Conservation (phyloP, 2,888 invertebrate genomes). For the Morpho deidamia region DNA sequence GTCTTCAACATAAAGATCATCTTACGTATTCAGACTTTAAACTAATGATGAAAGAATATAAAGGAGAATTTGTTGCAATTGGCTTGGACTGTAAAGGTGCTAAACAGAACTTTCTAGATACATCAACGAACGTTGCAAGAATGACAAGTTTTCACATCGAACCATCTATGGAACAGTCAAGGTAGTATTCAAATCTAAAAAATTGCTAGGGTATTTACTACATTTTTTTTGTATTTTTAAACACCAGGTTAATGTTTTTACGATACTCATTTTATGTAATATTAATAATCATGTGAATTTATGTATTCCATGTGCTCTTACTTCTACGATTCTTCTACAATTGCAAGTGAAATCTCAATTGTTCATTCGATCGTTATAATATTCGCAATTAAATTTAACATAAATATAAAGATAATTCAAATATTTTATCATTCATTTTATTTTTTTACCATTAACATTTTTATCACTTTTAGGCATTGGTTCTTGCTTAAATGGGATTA, state of each 20-base stretch:
- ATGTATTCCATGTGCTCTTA: too few relatives aligned
- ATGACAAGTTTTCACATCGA: conserved; percentile 97
- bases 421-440: too few relatives aligned
- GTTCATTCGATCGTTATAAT: too few relatives aligned
- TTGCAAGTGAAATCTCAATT: too few relatives aligned
- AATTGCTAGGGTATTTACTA: not conserved
- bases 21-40: conserved; percentile 95
- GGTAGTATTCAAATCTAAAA: conserved; percentile 36
- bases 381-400: too few relatives aligned
- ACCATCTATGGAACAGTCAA: conserved; percentile 83
- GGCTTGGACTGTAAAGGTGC: conserved; percentile 97
- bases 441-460: too few relatives aligned
- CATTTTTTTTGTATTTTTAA: too few relatives aligned
- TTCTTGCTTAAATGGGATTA: conserved; percentile 89
- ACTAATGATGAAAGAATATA: conserved; percentile 97
- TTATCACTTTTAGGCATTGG: conserved; percentile 76
- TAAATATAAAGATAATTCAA: too few relatives aligned
- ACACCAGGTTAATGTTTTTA: not conserved
- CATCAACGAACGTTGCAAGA: conserved; percentile 95
- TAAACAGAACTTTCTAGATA: conserved; percentile 96
- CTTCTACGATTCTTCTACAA: not conserved
- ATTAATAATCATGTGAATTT: too few relatives aligned
- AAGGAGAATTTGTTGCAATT: conserved; percentile 96
- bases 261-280: not conserved
- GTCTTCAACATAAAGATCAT: conserved; percentile 92